Conservation (phyloP, 2,888 invertebrate species). For the Brachynemurus nebulosus region DNA sequence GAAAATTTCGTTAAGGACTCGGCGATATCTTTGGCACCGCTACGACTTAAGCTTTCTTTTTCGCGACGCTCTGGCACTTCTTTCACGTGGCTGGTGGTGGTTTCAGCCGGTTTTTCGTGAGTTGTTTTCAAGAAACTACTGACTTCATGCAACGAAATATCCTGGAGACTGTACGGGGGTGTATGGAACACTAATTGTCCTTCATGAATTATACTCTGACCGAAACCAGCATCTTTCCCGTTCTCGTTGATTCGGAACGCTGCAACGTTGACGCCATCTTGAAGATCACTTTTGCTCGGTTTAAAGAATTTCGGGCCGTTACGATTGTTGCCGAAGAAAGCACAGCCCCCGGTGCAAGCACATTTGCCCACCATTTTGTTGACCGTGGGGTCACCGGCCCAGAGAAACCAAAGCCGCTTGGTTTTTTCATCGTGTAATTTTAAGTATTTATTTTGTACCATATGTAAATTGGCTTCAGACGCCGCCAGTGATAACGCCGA, state of each 20-base stretch:
- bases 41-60: constrained; percentile 5
- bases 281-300: constrained; percentile 63
- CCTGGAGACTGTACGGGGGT: constrained; percentile 69
- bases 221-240: constrained; percentile 78
- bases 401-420: constrained; percentile 87
- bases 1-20: constrained; percentile 19
- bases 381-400: constrained; percentile 52
- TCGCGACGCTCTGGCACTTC: background rate
- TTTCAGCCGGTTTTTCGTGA: background rate
- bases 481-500: constrained; percentile 71
- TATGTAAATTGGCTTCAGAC: constrained; percentile 60
- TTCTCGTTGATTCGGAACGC: constrained; percentile 62
- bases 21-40: constrained; percentile 20
- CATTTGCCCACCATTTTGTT: constrained; percentile 55
- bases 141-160: constrained; percentile 57
- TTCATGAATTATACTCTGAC: constrained; percentile 82
- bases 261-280: constrained; percentile 72
- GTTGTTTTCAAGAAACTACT: constrained; percentile 1
- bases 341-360: constrained; percentile 91
- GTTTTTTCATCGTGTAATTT: constrained; percentile 71
- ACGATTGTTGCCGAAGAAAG: constrained; percentile 85
- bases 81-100: background rate
- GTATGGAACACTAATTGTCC: constrained; percentile 81
- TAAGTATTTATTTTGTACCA: constrained; percentile 68
- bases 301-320: constrained; percentile 83